Evolutionary conservation across 2,888 invertebrate genomes (phyloP).

Genomic region (Branchellion lobata): DNA sequence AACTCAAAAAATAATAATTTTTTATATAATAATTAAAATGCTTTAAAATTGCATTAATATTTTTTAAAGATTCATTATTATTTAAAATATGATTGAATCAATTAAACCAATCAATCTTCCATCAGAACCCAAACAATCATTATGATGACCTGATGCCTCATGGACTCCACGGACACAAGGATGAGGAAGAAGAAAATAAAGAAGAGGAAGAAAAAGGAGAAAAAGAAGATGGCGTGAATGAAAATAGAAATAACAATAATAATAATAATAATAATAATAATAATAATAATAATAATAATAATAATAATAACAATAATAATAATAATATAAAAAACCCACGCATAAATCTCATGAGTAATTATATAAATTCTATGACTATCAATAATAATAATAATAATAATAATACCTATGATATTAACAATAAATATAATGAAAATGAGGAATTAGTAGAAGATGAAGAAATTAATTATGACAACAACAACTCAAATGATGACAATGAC

Average conservation of each 20-base stretch:
- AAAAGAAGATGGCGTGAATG: neutral
- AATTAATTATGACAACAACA: neutral
- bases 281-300: slow-evolving; percentile 1
- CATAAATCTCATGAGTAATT: neutral
- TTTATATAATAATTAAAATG: too few relatives aligned
- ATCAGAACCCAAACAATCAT: too few relatives aligned
- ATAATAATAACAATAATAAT: neutral
- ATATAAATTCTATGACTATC: neutral
- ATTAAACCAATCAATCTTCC: too few relatives aligned
- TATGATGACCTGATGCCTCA: too few relatives aligned
- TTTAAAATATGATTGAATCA: too few relatives aligned
- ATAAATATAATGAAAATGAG: slow-evolving; percentile 15
- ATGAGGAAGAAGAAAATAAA: too few relatives aligned
- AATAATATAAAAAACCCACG: neutral
- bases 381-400: neutral
- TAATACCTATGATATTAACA: neutral
- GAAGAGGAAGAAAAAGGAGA: too few relatives aligned
- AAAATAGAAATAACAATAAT: neutral
- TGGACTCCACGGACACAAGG: too few relatives aligned
- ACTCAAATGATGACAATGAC: neutral
- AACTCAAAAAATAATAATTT: too few relatives aligned
- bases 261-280: neutral
- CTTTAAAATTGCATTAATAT: too few relatives aligned
- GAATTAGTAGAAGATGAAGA: neutral
- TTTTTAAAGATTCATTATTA: too few relatives aligned